These are phyloP conservation scores for Drosophila sordidula DNA, from an alignment of 2,888 invertebrate species.

Conservation along the genomic window DNA sequence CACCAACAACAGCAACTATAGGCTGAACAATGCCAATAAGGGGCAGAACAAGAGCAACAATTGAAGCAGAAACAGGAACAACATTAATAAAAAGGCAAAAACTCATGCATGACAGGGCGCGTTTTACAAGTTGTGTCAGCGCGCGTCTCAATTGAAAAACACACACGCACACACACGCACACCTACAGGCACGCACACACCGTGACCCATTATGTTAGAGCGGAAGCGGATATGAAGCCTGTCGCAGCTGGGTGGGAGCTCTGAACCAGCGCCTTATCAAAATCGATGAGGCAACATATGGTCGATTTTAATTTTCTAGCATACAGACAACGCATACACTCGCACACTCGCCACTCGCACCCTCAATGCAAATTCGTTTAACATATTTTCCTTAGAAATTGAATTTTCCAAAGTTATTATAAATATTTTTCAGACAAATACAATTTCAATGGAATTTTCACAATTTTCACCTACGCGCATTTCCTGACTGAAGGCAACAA, in stretches of 20 bases:
- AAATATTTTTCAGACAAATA: slow-evolving; percentile 74
- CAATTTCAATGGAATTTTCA: slow-evolving; percentile 72
- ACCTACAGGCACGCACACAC: slow-evolving; percentile 18
- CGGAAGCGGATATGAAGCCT: slow-evolving; percentile 80
- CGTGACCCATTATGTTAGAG: slow-evolving; percentile 69
- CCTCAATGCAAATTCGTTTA: slow-evolving; percentile 68
- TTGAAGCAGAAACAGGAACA: slow-evolving; percentile 63
- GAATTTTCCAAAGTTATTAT: slow-evolving; percentile 78
- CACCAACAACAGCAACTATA: slow-evolving; percentile 13
- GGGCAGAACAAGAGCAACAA: slow-evolving; percentile 33
- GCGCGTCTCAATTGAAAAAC: slow-evolving; percentile 68
- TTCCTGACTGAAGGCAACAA: slow-evolving; percentile 10
- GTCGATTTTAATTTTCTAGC: slow-evolving; percentile 77
- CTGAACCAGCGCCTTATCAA: slow-evolving; percentile 69
- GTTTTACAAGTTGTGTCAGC: slow-evolving; percentile 71
- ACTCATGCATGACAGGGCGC: slow-evolving; percentile 72
- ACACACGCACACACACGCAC: slow-evolving; percentile 1
- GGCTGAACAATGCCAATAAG: slow-evolving; percentile 14
- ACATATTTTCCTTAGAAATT: slow-evolving; percentile 79
- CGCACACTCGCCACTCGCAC: slow-evolving; percentile 18
- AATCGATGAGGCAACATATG: slow-evolving; percentile 81
- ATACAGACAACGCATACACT: slow-evolving; percentile 20
- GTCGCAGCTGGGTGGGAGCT: slow-evolving; percentile 40
- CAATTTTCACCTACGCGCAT: slow-evolving; percentile 45
- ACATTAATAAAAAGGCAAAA: slow-evolving; percentile 70